Base-by-base conservation (phyloP, 2,113 vertebrate genomes). In the Petroica traversi region DNA sequence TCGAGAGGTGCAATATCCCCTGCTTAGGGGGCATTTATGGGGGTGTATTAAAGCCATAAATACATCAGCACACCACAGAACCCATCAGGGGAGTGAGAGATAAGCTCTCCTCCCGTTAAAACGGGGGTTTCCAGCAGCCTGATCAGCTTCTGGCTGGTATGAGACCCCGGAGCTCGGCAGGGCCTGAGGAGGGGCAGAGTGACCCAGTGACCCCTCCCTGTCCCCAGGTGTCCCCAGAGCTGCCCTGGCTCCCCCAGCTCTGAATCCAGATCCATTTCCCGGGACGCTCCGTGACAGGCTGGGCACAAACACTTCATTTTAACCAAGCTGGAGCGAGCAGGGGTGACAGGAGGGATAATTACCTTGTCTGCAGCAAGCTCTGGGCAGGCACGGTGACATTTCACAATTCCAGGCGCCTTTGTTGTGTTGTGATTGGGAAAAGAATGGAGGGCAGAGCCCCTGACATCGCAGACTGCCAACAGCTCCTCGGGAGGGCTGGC, bases 31-130 rank as follows among this genome's bases (percentile, higher is more conserved):
- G 96, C 98, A 98, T 97, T 98, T 97, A 97, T 94, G 82, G 97
- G 97, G 93, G 96, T 93, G 95, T 97, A 98, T 98, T 98, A 97
- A 98, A 98, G 97, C 98, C 51, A 97, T 98, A 98, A 98, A 98
- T 97, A 98, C 91, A 97, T 98, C 97, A 97, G 83, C 93, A 95
- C 41, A 66, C 89, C 63, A 88, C 54, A 79, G 40, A 92, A 69
- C 92, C 87, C 95, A 97, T 97, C 94, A 59, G 79, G 76, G 58
- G 95, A 97, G 95, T 94, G 97, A 97, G 93, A 95, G 97, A 97
- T 95, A 92, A 97, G 95, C 92, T 97, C 93, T 96, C 54, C 67
- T 71, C 80, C 43, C 51, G 92, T 72, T 45, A 36, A 88, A 92
- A 97, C 31, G 62, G 85, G 95, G 96, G 12, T 68, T 26, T 43